Conservation (phyloP, 2,888 invertebrate genomes). For the Cepaea hortensis region DNA sequence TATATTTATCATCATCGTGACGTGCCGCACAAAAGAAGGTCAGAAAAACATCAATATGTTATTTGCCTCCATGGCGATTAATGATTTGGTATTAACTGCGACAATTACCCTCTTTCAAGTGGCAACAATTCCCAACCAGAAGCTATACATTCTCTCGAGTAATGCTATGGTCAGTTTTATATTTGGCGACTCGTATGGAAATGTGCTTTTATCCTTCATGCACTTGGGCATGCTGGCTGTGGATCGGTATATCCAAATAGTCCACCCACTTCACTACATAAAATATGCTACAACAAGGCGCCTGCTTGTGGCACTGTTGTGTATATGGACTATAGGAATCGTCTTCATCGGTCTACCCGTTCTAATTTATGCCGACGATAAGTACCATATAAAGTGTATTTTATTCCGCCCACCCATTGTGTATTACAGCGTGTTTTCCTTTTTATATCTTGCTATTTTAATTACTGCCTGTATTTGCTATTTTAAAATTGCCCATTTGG, state of each 20-base stretch:
- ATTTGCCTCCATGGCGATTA: too few species aligned
- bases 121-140: too few species aligned
- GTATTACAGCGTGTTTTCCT: background rate
- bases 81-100: too few species aligned
- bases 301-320: background rate
- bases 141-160: background rate
- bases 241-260: conserved; percentile 18
- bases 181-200: background rate
- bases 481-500: background rate
- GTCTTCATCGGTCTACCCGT: background rate
- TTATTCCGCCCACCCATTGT: background rate
- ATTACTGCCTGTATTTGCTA: background rate
- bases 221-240: background rate
- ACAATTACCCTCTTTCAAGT: too few species aligned
- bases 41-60: too few species aligned
- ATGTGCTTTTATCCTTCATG: background rate
- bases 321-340: background rate
- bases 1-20: too few species aligned
- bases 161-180: background rate
- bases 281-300: background rate
- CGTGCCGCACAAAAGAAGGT: too few species aligned
- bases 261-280: background rate
- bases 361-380: background rate
- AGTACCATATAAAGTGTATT: background rate
- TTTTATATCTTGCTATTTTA: background rate